These are phyloP conservation scores for Liopterus haemorrhoidalis DNA, from an alignment of 2,888 invertebrate genomes.

Conservation along the genomic window DNA sequence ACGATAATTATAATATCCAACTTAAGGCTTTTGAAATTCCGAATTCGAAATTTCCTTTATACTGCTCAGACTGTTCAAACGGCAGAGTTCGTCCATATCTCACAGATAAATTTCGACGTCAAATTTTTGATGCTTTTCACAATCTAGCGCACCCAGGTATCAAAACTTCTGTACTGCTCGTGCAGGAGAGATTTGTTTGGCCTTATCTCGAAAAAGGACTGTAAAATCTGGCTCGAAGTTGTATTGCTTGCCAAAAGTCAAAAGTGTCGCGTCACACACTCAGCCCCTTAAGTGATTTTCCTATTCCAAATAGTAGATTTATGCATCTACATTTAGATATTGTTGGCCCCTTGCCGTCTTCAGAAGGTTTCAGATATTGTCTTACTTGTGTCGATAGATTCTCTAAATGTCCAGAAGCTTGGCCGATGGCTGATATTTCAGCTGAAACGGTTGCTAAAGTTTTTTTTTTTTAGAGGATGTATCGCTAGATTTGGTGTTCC, in stretches of 20 bases:
- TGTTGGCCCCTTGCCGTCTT: slow-evolving; percentile 27
- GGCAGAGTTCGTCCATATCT: too few relatives aligned
- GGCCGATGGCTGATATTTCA: slow-evolving; percentile 31
- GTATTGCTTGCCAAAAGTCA: slow-evolving; percentile 28
- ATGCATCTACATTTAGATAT: slow-evolving; percentile 33
- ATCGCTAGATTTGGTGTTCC: slow-evolving; percentile 25
- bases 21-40: too few relatives aligned
- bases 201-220: too few relatives aligned
- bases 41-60: too few relatives aligned
- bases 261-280: slow-evolving; percentile 28
- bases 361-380: slow-evolving; percentile 28
- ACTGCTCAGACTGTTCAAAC: too few relatives aligned
- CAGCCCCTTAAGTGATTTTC: slow-evolving; percentile 18
- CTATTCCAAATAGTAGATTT: slow-evolving; percentile 32
- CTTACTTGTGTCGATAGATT: slow-evolving; percentile 34
- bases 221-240: too few relatives aligned
- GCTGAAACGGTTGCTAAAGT: slow-evolving; percentile 26
- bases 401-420: slow-evolving; percentile 32
- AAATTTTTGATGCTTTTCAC: too few relatives aligned
- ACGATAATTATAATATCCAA: too few relatives aligned
- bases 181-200: too few relatives aligned
- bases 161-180: too few relatives aligned
- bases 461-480: slow-evolving; percentile 19
- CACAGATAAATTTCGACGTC: too few relatives aligned
- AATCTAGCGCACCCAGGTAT: too few relatives aligned